Evolutionary conservation across 1,140 invertebrate genomes (phyloP), one percentile per base, ranked within the genome.

Genomic region (Dendrolimus punctatus): DNA sequence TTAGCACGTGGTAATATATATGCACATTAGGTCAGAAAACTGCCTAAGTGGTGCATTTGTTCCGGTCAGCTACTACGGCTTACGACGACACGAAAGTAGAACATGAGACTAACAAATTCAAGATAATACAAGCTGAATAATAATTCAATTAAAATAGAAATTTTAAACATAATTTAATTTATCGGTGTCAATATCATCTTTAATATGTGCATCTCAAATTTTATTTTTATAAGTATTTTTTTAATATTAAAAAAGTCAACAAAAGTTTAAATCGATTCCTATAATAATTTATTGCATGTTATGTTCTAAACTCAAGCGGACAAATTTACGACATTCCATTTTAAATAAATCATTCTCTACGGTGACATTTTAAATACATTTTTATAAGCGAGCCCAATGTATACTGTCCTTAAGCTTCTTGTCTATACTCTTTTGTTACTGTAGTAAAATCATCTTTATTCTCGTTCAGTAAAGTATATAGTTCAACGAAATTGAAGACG

Each of bases 311-410:
- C 66, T 64, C 62, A 65, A 76, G 73, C 76, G 74, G 79, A 81
- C 82, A 85, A 85, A 84, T 84, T 84, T 85, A 85, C 71, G 80
- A 84, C 71, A 73, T 70, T 70, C 64, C 58, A 60, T 71, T 69
- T 51, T 61, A 67, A 71, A 83, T 86, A 86, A 86, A 86, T 86
- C 80, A 86, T 81, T 83, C 81, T 69, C 64, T 55, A 64, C 60
- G 62, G 66, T 62, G 76, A 80, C 80, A 64, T 84, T 86, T 86
- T 84, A 86, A 86, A 86, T 86, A 86, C 80, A 86, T 83, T 86
- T 86, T 86, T 86, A 84, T 86, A 84, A 72, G 73, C 68, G 67
- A 75, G 69, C 76, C 66, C 67, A 60, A 73, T 70, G 76, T 76
- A 43, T 61, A 58, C 46, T 41, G 51, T 53, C 53, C 51, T 49